Evolutionary conservation across 2,113 vertebrate genomes (phyloP).

Genomic region (Carassius gibelio): DNA sequence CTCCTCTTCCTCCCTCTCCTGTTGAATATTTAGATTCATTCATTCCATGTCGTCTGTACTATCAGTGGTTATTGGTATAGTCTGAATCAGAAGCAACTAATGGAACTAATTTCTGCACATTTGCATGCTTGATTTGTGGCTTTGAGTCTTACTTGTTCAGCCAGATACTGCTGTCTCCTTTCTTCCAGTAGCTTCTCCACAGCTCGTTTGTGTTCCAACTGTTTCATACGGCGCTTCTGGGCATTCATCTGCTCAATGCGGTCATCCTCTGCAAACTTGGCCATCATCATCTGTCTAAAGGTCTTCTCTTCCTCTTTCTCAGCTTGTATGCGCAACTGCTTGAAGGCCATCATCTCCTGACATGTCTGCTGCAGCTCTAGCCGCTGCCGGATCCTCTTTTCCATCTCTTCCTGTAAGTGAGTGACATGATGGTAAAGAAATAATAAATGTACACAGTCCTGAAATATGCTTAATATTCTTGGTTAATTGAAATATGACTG

Average conservation of each 20-base stretch:
- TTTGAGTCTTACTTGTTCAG: conserved; percentile 79
- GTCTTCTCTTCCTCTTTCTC: conserved; percentile 82
- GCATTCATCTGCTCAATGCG: conserved; percentile 89
- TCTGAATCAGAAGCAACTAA: background rate
- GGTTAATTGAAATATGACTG: background rate
- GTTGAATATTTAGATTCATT: conserved; percentile 1
- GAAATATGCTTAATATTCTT: background rate
- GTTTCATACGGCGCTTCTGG: conserved; percentile 87
- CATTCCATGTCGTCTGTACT: background rate
- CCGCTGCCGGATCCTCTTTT: conserved; percentile 81
- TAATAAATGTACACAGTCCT: background rate
- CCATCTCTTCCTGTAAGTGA: conserved; percentile 79
- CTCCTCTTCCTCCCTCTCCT: conserved; percentile 85
- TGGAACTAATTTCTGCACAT: background rate
- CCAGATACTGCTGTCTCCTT: conserved; percentile 74
- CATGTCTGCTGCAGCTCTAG: conserved; percentile 80
- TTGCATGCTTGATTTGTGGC: background rate
- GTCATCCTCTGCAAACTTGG: conserved; percentile 90
- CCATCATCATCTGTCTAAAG: conserved; percentile 80
- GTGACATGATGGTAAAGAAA: background rate
- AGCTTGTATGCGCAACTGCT: conserved; percentile 73
- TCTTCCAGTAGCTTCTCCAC: conserved; percentile 86
- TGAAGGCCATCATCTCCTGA: conserved; percentile 83
- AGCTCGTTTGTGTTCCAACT: conserved; percentile 83
- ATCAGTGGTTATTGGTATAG: background rate